Evolutionary conservation across 2,888 invertebrate species (phyloP), one percentile per base, ranked within the genome.

Genomic region (Noctua pronuba): DNA sequence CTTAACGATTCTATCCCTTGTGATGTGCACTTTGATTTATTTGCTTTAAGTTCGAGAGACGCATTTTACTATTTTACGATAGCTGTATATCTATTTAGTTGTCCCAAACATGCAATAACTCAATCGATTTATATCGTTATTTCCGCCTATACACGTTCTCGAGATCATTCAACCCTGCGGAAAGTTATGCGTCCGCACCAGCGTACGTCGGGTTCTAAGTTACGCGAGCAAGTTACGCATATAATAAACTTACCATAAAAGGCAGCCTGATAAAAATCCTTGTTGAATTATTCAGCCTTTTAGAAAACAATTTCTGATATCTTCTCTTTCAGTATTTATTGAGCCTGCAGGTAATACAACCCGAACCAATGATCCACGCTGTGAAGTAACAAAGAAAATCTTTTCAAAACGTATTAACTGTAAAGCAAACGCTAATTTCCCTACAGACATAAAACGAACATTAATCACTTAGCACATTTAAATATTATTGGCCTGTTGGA

Each of bases 111-210:
- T 70, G 86, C 66, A 52, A 70, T 79, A 84, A 86, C 58, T 84
- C 79, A 38, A 60, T 86, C 79, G 71, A 74, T 84, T 79, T 84
- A 79, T 73, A 75, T 84, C 46, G 80, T 67, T 86, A 86, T 84
- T 84, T 84, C 80, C 80, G 84, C 79, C 79, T 69, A 21, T 74
- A 71, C 73, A 70, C 41, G 66, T 62, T 78, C 79, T 68, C 58
- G 67, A 21, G 82, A 84, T 83, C 84, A 77, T 83, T 85, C 88
- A 87, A 87, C 86, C 84, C 82, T 82, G 90, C 88, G 87, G 89
- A 89, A 90, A 84, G 88, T 89, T 89, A 90, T 88, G 83, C 79
- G 83, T 82, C 86, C 82, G 82, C 65, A 41, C 58, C 66, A 31
- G 35, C 82, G 49, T 77, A 81, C 86, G 80, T 72, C 74, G 66